These are phyloP conservation scores for Atractosteus spatula DNA, from an alignment of 2,113 vertebrate species.

Conservation along the genomic window DNA sequence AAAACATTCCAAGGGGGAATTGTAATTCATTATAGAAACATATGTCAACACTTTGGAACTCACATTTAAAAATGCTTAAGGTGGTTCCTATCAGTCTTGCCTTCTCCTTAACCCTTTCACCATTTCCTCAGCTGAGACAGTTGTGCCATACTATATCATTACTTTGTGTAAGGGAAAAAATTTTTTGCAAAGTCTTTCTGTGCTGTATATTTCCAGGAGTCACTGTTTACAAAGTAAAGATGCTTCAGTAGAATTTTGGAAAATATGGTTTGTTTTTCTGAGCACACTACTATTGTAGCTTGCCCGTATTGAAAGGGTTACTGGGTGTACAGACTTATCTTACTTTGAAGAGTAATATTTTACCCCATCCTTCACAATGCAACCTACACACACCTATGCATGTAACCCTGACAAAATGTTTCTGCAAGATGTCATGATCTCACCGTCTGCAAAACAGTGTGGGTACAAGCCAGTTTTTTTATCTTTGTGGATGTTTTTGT, in stretches of 20 bases:
- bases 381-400: constrained; percentile 7
- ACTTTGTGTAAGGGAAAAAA: no score
- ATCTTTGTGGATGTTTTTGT: no score
- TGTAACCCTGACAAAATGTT: background rate
- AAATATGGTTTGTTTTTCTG: constrained; percentile 1
- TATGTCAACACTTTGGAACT: constrained; percentile 50
- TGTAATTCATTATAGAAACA: constrained; percentile 31
- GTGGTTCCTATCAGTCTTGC: constrained; percentile 11
- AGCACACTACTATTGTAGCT: constrained; percentile 11
- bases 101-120: constrained; percentile 22
- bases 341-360: constrained; percentile 34
- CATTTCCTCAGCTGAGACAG: constrained; percentile 16
- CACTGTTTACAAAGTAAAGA: background rate
- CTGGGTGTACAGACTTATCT: background rate
- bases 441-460: no score
- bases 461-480: no score
- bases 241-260: background rate
- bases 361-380: constrained; percentile 39
- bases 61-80: constrained; percentile 35
- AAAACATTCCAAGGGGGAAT: constrained; percentile 37
- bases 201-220: no score
- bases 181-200: no score
- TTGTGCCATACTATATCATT: no score
- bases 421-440: background rate
- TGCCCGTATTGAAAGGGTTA: constrained; percentile 17